Evolutionary conservation across 1,140 invertebrate species (phyloP), one percentile per base, ranked within the genome.

Genomic region (Micrasema minimum): DNA sequence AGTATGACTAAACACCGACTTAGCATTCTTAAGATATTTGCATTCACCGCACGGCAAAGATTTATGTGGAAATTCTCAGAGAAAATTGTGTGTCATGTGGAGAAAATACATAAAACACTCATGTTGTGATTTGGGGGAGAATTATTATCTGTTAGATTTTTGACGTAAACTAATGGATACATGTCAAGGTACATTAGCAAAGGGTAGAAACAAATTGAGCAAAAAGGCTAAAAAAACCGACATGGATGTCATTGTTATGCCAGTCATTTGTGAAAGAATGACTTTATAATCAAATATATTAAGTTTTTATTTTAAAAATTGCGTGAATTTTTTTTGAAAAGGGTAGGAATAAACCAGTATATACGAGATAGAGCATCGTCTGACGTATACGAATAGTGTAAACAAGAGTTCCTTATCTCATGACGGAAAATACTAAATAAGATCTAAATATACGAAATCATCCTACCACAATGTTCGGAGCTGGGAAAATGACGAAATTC

Each of bases 351-450:
- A n/a, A n/a, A n/a, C n/a, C n/a, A n/a, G n/a, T n/a, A n/a, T n/a
- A n/a, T n/a, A n/a, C n/a, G n/a, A n/a, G n/a, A 31, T 31, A 7
- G 26, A 31, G 7, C 26, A 2, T 31, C 4, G 11, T 20, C 16
- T n/a, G 20, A 20, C 46, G 16, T 48, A 10, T 22, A 48, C 16
- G 20, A 48, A 31, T 12, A 2, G 26, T 53, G 23, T 53, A 53
- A 53, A 53, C 23, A 53, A 53, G 26, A 26, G 23, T 53, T 53
- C 50, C 50, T 53, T 53, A 53, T 53, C 50, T 26, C 50, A 53
- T 53, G 50, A 53, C 50, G 23, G 22, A 31, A 22, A 31, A 4
- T 53, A 31, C 26, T 26, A 26, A 53, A 53, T 53, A 22, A 11
- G 50, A 53, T 53, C 50, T 53, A 53, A 53, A 53, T 23, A 35